Conservation (phyloP, 2,797 vertebrate species). For the Ammospiza maritima region DNA sequence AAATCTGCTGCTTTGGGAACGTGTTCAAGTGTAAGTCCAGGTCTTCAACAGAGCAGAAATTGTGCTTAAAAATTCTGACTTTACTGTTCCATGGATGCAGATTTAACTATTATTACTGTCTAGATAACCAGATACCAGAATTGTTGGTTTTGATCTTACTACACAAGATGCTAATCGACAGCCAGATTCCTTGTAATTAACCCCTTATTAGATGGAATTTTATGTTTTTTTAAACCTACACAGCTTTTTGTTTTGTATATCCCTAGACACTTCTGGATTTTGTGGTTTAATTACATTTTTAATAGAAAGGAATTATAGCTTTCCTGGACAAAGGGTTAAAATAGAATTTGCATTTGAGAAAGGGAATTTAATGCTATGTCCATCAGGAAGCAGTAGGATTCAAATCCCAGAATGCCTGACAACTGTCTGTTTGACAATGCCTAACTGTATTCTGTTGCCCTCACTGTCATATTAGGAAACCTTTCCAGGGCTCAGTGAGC, state of each 20-base stretch:
- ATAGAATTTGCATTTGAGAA: constrained; percentile 52
- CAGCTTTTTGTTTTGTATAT: background rate
- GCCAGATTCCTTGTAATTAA: background rate
- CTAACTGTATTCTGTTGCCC: background rate
- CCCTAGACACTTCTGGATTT: background rate
- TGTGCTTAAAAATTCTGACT: background rate
- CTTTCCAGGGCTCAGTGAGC: background rate
- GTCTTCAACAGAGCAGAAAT: background rate
- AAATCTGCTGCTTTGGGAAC: background rate
- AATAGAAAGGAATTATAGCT: constrained; percentile 46
- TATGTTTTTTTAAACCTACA: background rate
- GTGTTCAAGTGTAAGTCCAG: background rate
- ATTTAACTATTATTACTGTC: background rate
- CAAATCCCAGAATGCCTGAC: constrained; percentile 18
- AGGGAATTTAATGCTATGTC: constrained; percentile 15
- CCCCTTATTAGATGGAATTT: background rate
- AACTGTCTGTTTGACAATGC: background rate
- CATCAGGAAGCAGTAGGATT: background rate
- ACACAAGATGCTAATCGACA: background rate
- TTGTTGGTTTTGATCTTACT: background rate
- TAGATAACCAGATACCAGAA: background rate
- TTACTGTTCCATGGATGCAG: background rate
- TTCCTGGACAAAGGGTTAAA: constrained; percentile 32
- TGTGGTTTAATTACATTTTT: constrained; percentile 54
- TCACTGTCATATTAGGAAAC: background rate